Evolutionary conservation across 2,797 vertebrate species (phyloP).

Genomic region (Anguilla obscura): DNA sequence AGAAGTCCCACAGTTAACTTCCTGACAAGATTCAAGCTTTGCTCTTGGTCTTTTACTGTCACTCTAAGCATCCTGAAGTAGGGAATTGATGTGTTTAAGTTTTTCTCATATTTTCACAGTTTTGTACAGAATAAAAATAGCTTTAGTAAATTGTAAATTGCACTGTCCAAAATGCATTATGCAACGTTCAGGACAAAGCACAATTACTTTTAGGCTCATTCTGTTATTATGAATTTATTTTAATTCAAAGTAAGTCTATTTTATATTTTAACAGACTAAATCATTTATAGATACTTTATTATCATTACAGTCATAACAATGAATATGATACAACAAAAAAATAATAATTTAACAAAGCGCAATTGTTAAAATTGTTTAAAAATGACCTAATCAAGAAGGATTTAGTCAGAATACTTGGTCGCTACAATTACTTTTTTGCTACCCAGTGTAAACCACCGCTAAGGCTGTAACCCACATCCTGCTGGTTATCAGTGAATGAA

Average conservation of each 20-base stretch:
- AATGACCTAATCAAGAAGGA: background rate
- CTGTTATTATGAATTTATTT: background rate
- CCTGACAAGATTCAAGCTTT: background rate
- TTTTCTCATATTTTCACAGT: background rate
- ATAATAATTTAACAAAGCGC: background rate
- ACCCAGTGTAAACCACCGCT: background rate
- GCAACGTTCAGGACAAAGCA: background rate
- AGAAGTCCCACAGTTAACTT: background rate
- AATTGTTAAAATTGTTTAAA: background rate
- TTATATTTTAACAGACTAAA: background rate
- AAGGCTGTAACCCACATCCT: too few relatives aligned
- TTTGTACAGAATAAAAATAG: background rate
- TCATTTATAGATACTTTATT: background rate
- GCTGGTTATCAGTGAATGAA: too few relatives aligned
- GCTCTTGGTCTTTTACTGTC: background rate
- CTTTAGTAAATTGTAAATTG: background rate
- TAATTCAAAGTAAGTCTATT: background rate
- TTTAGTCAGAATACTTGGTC: background rate
- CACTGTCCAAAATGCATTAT: background rate
- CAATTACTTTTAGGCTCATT: background rate
- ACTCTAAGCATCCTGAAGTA: background rate
- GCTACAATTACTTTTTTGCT: background rate
- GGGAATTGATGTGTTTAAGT: background rate
- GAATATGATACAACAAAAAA: background rate
- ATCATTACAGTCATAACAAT: background rate